Evolutionary conservation across 1,140 invertebrate species (phyloP), one percentile per base, ranked within the genome.

Genomic region (Ostrea edulis): DNA sequence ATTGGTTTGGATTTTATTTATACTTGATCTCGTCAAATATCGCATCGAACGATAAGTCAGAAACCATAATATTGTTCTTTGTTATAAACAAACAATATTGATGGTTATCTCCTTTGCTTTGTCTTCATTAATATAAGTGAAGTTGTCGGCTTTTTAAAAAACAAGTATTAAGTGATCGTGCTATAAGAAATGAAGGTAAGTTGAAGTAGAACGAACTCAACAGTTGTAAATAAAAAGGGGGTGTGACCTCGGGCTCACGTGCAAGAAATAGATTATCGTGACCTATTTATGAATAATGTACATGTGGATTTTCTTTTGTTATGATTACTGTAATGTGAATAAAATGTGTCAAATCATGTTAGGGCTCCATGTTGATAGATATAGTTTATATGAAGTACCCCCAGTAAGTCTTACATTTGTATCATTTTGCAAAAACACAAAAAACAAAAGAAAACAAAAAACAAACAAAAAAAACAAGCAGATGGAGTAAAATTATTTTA

Each of bases 41-140:
- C 68, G 68, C 25, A 77, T 5, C 22, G 2, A 77, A 29, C 68
- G 68, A 77, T 22, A 77, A 77, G 8, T 77, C 22, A 77, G 29
- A 71, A 25, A 77, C 68, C 68, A 77, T 25, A 77, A 77, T 77
- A 77, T 77, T 77, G 68, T 29, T 77, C 68, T 77, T 77, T 77
- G 68, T 77, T 77, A 25, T 77, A 77, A 77, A 77, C 25, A 77
- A 77, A 77, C 68, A 77, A 29, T 29, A 35, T 29, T 29, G 29
- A 29, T 35, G 68, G 11, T 77, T 77, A 62, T 62, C 55, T 20
- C 7, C 4, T 77, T 8, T 77, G 25, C 29, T 12, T 29, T 29
- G 14, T 25, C 22, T 35, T 9, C 25, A 35, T 35, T 77, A 1
- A 9, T 14, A 2, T 29, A 25, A 25, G 14, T 29, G 7, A 77